Percentiles rank a stretch among this genome's conserved stretches.
Conservation (phyloP, 2,888 invertebrate species). For the Tipula unca region DNA sequence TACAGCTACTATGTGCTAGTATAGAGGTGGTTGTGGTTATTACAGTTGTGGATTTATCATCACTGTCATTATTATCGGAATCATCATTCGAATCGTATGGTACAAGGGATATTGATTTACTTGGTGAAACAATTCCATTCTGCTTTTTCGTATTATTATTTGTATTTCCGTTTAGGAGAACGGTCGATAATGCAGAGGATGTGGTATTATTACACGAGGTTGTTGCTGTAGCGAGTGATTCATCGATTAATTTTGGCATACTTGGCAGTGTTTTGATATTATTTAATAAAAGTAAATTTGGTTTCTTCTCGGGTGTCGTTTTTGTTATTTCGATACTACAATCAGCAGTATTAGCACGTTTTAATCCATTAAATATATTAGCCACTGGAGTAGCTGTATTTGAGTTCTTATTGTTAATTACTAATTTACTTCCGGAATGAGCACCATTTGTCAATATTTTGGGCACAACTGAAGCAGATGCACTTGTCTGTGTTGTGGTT, state of each 20-base stretch:
- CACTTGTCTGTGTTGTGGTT: not conserved
- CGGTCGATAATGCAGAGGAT: not conserved
- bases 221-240: not conserved
- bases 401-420: not conserved
- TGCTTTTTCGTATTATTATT: not conserved
- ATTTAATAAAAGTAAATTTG: not conserved
- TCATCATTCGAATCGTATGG: constrained; percentile 54
- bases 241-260: constrained; percentile 34
- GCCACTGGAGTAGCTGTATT: not conserved
- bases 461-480: not conserved
- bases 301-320: not conserved
- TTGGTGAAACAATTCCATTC: constrained; percentile 24
- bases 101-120: constrained; percentile 42
- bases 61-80: constrained; percentile 39
- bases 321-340: not conserved
- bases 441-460: not conserved
- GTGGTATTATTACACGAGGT: not conserved
- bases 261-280: constrained; percentile 35
- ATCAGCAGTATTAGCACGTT: not conserved
- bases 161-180: not conserved
- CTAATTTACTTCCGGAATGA: not conserved
- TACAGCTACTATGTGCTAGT: constrained; percentile 17
- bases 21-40: not conserved
- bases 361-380: not conserved
- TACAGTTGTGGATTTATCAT: constrained; percentile 22